Evolutionary conservation across 1,140 invertebrate species (phyloP).

Genomic region (Sinella curviseta): DNA sequence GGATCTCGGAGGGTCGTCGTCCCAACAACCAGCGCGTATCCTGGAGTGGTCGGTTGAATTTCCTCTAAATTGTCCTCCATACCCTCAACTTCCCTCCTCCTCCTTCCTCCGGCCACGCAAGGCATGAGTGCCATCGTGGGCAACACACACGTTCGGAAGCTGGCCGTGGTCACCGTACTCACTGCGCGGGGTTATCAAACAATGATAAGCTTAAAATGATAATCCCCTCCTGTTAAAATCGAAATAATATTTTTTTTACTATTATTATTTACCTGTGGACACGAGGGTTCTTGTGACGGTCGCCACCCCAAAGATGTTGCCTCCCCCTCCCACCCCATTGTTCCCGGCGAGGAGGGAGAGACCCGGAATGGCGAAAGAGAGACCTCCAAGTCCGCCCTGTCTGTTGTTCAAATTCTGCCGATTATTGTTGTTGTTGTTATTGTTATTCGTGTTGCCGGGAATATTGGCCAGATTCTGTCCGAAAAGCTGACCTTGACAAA

Average conservation of each 20-base stretch:
- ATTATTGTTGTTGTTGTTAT: not conserved
- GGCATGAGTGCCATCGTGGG: not conserved
- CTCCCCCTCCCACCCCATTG: not conserved
- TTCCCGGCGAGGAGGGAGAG: not conserved
- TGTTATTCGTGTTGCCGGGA: not conserved
- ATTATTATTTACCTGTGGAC: constrained; percentile 6
- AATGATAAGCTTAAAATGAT: not conserved
- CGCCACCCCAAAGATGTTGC: constrained; percentile 20
- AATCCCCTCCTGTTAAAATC: not conserved
- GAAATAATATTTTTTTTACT: not conserved
- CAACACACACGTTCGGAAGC: constrained; percentile 23
- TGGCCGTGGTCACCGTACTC: constrained; percentile 4
- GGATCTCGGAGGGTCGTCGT: constrained; percentile 7
- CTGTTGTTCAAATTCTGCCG: not conserved
- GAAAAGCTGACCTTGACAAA: too few species aligned
- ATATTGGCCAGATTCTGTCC: not conserved
- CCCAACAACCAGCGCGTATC: constrained; percentile 2
- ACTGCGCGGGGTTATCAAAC: constrained; percentile 17
- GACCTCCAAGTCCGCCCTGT: not conserved
- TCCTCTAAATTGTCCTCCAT: not conserved
- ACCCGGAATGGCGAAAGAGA: constrained; percentile 28
- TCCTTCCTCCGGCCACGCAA: constrained; percentile 20
- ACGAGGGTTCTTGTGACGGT: constrained; percentile 20
- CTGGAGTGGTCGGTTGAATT: not conserved
- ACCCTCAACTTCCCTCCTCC: not conserved